Base-by-base conservation (phyloP, 2,888 invertebrate genomes). In the Macaria notata region DNA sequence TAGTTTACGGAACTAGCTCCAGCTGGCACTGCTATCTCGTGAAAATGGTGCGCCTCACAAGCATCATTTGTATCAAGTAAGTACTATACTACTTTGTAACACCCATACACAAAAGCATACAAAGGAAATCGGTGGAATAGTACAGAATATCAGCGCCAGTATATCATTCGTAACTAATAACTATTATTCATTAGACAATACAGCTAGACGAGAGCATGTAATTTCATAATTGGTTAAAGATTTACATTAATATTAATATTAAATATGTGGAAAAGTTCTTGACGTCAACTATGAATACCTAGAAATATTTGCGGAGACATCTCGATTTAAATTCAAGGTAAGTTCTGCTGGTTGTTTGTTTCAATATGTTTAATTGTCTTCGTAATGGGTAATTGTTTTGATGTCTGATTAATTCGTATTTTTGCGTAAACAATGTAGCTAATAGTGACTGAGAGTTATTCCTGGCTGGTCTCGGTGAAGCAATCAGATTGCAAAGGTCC, bases 21-120 rank as follows among this genome's bases (percentile, higher is more conserved):
- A 6, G 33, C 36, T 33, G 47, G 46, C 4, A 9, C 19, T 41
- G 9, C 38, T 41, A 30, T 9, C 30, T 42, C 49, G 41, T 58
- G 31, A 64, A 65, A 46, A 83, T 84, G 83, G 82, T 83, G 60
- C 70, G 70, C 33, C 63, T 79, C 54, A 72, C 66, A 6, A 78
- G 72, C 48, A 68, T 67, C 31, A 61, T 83, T 56, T 83, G 82
- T 64, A 50, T 74, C 47, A 71, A 64, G 59, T 59, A 71, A 65
- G 84, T 83, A 68, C 19, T 36, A 7, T 4, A 6, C 33, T 36
- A 36, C 33, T 36, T 19, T 19, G 19, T 19, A 19, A 19, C 19
- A 19, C 19, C 19, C 19, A 19, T 19, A 19, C 1, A 19, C 19
- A 19, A 19, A 19, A 19, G 1, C 19, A 19, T 19, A 19, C 19